Base-by-base conservation (phyloP, 2,888 invertebrate species). In the Tetrapedia diversipes region DNA sequence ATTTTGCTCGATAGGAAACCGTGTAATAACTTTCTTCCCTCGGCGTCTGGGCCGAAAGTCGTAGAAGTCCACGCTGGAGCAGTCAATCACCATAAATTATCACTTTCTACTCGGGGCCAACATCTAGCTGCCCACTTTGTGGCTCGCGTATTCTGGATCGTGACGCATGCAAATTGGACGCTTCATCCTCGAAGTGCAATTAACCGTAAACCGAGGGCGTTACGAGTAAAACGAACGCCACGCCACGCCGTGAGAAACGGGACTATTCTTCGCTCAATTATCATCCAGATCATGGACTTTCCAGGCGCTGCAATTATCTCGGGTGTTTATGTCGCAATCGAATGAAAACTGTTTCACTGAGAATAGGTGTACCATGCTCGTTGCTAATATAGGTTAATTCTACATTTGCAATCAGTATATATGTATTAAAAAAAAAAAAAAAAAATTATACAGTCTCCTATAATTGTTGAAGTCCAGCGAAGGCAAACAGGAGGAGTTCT, bases 41-140 rank as follows among this genome's bases (percentile, higher is more conserved):
- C 29, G 22, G 16, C 11, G 34, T 6, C 14, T 2, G 22, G 27
- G 27, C 37, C 19, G 4, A 47, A 43, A 69, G 19, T 43, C 43
- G 32, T 61, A 24, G 56, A 51, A 43, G 43, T 57, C 37, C 43
- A 4, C 49, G 65, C 53, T 41, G 22, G 1, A 72, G 29, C 57
- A 22, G 51, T 59, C 74, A 53, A 60, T 73, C 59, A 59, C 45
- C 74, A 60, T 65, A 73, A 75, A 73, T 75, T 59, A 59, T 65
- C 74, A 59, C 73, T 75, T 75, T 75, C 74, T 73, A 73, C 53
- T 64, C 51, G 39, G 47, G 41, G 16, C 27, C 34, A 59, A 34
- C 64, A 43, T 60, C 74, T 60, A 54, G 29, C 47, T 22, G 51
- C 29, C 2, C n/a, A n/a, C 32, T 37, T 54, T 24, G 45, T n/a